A percentile compares a stretch with the other conserved stretches of the same genome.
phyloP scores from a whole-genome alignment of 2,113 vertebrate genomes.

The Sander lucioperca region DNA sequence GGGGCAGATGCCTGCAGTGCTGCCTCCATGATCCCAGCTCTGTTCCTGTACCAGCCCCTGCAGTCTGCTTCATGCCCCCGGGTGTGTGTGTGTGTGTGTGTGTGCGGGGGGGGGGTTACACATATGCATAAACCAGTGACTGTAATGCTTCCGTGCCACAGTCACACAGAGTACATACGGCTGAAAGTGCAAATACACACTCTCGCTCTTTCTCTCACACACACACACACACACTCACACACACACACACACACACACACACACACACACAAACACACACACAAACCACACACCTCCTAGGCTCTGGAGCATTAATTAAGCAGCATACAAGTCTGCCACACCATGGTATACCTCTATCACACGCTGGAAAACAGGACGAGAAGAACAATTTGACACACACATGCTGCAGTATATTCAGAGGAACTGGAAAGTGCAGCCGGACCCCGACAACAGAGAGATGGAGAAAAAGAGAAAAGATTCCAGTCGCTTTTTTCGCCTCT shows the following conservation, averaged over 20 bases:
- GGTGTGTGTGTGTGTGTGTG: conserved; percentile 4
- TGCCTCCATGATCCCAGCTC: conserved; percentile 81
- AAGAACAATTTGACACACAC: conserved; percentile 36
- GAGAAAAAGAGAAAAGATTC: conserved; percentile 60
- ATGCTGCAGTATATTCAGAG: conserved; percentile 13
- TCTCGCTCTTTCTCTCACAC: not conserved
- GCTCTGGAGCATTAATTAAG: conserved; percentile 77
- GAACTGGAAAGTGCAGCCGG: conserved; percentile 40
- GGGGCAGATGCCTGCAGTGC: conserved; percentile 82
- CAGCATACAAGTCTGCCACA: conserved; percentile 66
- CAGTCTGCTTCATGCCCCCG: conserved; percentile 73
- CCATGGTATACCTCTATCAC: conserved; percentile 66
- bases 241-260: conserved; percentile 23
- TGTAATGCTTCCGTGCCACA: conserved; percentile 41
- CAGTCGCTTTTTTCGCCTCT: conserved; percentile 39
- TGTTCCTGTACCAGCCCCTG: conserved; percentile 75
- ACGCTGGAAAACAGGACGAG: conserved; percentile 61
- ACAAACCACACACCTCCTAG: conserved; percentile 52
- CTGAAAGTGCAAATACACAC: conserved; percentile 54
- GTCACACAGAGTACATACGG: conserved; percentile 49
- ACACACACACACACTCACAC: conserved; percentile 22
- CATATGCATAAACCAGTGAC: not conserved
- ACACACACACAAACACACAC: not conserved
- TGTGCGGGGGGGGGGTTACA: not conserved
- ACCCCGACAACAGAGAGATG: conserved; percentile 45